Base-by-base conservation (phyloP, 2,113 vertebrate genomes). In the Pluvialis apricaria region DNA sequence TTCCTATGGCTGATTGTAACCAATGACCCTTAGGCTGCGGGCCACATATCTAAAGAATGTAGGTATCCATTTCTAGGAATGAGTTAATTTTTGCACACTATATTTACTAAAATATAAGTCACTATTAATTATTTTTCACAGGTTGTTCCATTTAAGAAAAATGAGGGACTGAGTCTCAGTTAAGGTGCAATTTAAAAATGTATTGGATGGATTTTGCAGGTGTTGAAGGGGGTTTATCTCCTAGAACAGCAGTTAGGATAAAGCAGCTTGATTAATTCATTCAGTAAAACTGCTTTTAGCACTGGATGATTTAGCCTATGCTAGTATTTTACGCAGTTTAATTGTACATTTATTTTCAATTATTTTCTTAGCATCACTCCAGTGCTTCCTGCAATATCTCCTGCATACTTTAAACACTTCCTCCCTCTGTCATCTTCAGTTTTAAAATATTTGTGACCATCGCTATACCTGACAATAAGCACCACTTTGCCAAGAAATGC, bases 321-420 rank as follows among this genome's bases (percentile, higher is more conserved):
- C 70, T 76, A 65, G 58, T 61, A 82, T 31, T 78, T 85, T 54
- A 49, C 5, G 10, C 40, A 79, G 36, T 84, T 83, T 90, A 93
- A 96, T 94, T 90, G 73, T 65, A 96, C 52, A 57, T 82, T 94
- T 82, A 85, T 89, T 94, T 96, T 90, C 91, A 95, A 77, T 91
- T 91, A 91, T 94, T 94, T 94, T 93, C 78, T 90, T 93, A 96
- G 82, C 34, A 90, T 69, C 71, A 91, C 70, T 72, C 36, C 82
- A 80, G 16, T 90, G 78, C 73, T 85, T 87, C 54, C 66, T 82
- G 72, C 36, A 72, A 10, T 82, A 82, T 55, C 84, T 79, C 29
- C 54, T 79, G 78, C 61, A 91, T 71, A 64, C 26, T 89, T 91
- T 51, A 60, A 47, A 79, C n/a, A 31, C 9, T 60, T 76, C 44